phyloP scores from a whole-genome alignment of 2,888 invertebrate genomes.

The Acanthosoma haemorrhoidale region DNA sequence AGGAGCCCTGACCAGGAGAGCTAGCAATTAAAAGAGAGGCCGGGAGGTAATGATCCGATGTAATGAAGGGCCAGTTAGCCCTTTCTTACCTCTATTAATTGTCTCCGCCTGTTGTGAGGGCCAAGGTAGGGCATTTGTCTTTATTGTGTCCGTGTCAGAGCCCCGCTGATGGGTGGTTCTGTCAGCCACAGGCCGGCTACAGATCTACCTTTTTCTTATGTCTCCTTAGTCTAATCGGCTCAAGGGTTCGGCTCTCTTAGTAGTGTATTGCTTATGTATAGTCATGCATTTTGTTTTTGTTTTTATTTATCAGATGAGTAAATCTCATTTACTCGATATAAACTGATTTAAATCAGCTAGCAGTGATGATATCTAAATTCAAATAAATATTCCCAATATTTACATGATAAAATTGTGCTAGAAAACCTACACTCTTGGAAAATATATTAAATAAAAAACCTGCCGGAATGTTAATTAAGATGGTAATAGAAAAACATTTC shows the following conservation, averaged over 20 bases:
- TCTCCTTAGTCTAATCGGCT: slow-evolving; percentile 1
- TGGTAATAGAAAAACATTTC: too few species aligned
- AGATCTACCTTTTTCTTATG: slow-evolving; percentile 3
- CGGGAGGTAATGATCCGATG: slow-evolving; percentile 11
- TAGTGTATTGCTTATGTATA: too few species aligned
- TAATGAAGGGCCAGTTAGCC: slow-evolving; percentile 10
- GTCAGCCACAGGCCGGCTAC: background rate
- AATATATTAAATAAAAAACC: too few species aligned
- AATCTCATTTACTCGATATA: too few species aligned
- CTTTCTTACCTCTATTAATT: slow-evolving; percentile 24
- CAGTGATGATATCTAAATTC: too few species aligned
- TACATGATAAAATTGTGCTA: too few species aligned
- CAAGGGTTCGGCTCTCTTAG: background rate
- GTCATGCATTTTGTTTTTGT: too few species aligned
- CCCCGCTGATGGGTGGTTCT: background rate
- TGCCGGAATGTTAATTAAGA: too few species aligned
- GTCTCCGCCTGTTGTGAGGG: background rate
- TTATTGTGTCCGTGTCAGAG: slow-evolving; percentile 22
- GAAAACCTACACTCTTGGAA: too few species aligned
- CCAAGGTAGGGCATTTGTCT: slow-evolving; percentile 13
- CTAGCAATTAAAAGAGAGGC: background rate
- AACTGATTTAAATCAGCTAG: too few species aligned
- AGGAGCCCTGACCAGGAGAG: background rate
- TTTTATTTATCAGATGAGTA: too few species aligned
- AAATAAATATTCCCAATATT: too few species aligned